Conservation (phyloP, 2,797 vertebrate species). For the Prunella strophiata region DNA sequence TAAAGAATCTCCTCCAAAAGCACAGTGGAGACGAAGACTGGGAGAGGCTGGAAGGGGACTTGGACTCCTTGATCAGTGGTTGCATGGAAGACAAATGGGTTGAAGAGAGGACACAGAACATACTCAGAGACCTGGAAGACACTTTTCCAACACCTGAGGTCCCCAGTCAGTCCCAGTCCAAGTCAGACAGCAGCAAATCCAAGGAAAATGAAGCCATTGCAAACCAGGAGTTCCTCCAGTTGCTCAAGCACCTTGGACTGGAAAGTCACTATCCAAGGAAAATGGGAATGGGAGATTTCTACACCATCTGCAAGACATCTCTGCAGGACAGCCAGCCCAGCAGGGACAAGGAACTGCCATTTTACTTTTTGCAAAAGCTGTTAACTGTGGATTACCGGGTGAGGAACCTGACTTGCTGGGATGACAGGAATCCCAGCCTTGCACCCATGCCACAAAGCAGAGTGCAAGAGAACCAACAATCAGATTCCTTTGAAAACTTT, state of each 20-base stretch:
- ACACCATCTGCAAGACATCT: conserved; percentile 33
- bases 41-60: neutral
- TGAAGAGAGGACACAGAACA: neutral
- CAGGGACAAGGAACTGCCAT: conserved; percentile 41
- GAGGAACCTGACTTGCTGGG: conserved; percentile 62
- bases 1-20: neutral
- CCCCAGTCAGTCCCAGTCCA: neutral
- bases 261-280: conserved; percentile 56
- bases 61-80: neutral
- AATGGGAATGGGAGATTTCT: conserved; percentile 60
- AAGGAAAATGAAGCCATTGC: neutral
- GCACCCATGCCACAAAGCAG: fast-evolving
- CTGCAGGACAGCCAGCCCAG: conserved; percentile 22
- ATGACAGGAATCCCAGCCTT: neutral
- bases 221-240: conserved; percentile 41
- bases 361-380: conserved; percentile 71
- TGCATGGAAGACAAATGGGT: neutral
- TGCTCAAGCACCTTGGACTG: conserved; percentile 61
- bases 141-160: neutral
- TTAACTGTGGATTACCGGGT: conserved; percentile 73
- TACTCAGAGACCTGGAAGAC: conserved; percentile 8
- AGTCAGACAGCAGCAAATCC: fast-evolving
- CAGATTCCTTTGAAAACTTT: too few relatives aligned
- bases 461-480: neutral
- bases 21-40: neutral